Base-by-base conservation (phyloP, 2,797 vertebrate genomes). In the Enteromius viviparus region DNA sequence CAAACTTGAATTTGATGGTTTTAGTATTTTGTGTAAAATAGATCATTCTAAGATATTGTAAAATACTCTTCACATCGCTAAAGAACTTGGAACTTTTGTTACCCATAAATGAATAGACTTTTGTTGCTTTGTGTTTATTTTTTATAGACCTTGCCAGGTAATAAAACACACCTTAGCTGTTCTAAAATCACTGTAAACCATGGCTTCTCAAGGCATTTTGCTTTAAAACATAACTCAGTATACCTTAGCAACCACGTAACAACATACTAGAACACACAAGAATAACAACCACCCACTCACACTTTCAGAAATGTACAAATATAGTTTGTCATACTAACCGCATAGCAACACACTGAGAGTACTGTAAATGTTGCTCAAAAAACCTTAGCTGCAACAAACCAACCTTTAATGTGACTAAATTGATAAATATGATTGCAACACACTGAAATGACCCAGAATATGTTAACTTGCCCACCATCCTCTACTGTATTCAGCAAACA, bases 241-340 rank as follows among this genome's bases (percentile, higher is more conserved):
- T 21, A 69, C 78, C 32, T 55, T 53, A 55, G 40, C 42, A 80
- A 68, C 34, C 64, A 80, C 64, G 53, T 53, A 69, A 47, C 49
- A 69, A 69, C 47, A 80, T 34, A 26, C 29, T 32, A 65, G 64
- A 65, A 49, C 15, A 19, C 10, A 32, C 19, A 58, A 66, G 10
- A 32, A 64, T 77, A 47, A 23, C 40, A 77, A 32, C 58, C 58
- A 66, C 60, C 42, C 42, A 32, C 76, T 34, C 6, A 47, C 3
- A 34, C 14, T 51, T 66, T 65, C 60, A 21, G 42, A 78, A 78
- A 65, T 32, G 42, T 78, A 29, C 60, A 62, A 34, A 77, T 77
- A 23, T 47, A 45, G 42, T 23, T 74, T 19, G 47, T 78, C 26
- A 34, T 65, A n/a, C 42, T 66, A 62, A 40, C n/a, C 49, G 40